Evolutionary conservation across 2,888 invertebrate species (phyloP).

Genomic region (Laspeyria flexula): DNA sequence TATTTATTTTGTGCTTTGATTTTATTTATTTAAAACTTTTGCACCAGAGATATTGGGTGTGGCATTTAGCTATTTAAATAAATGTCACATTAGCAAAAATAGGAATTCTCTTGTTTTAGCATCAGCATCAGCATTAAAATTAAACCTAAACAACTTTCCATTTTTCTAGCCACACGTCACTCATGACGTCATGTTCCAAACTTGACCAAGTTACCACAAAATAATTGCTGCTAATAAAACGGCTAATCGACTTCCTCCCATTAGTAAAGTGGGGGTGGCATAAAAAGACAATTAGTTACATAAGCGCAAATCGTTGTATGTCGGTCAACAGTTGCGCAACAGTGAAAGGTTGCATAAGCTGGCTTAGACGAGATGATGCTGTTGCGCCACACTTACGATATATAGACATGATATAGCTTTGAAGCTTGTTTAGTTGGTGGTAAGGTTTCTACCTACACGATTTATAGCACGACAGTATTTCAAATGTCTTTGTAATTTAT

Average conservation of each 20-base stretch:
- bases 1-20: too few relatives aligned
- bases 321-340: constrained; percentile 80
- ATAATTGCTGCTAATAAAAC: constrained; percentile 8
- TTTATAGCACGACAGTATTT: too few relatives aligned
- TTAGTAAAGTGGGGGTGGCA: constrained; percentile 45
- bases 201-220: not conserved
- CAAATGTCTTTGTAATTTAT: too few relatives aligned
- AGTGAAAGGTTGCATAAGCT: constrained; percentile 82
- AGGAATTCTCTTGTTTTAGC: too few relatives aligned
- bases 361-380: constrained; percentile 78
- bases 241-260: constrained; percentile 40
- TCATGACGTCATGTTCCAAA: not conserved
- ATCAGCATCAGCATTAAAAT: too few relatives aligned
- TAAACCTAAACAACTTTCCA: not conserved
- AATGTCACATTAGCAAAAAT: too few relatives aligned
- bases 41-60: too few relatives aligned
- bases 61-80: too few relatives aligned
- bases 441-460: constrained; percentile 13
- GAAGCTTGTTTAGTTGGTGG: not conserved
- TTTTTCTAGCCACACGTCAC: not conserved
- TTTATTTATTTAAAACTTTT: too few relatives aligned
- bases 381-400: constrained; percentile 42
- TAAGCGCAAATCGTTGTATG: constrained; percentile 73
- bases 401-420: constrained; percentile 23
- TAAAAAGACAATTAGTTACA: constrained; percentile 71